phyloP scores from a whole-genome alignment of 2,797 vertebrate species.

The Phataginus tetradactyla region DNA sequence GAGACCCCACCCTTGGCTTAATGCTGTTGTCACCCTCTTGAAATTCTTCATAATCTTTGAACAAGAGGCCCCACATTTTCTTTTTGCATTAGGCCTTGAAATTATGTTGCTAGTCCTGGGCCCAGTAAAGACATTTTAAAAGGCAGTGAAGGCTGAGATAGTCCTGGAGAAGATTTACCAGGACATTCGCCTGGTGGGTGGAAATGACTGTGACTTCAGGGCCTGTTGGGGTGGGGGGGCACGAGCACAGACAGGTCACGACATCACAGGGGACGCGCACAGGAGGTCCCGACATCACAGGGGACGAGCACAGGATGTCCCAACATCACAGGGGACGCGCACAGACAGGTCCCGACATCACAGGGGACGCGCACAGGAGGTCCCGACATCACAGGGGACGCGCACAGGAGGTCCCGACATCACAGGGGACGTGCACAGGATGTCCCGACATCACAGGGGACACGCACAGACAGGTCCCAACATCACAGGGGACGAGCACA shows the following conservation, averaged over 20 bases:
- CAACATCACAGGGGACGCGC: no score
- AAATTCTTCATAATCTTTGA: background rate
- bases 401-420: no score
- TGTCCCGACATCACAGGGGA: no score
- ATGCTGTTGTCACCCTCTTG: background rate
- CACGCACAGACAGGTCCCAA: no score
- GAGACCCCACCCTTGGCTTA: background rate
- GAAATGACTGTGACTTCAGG: background rate
- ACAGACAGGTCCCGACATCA: no score
- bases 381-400: no score
- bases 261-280: background rate
- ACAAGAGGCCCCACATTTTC: background rate
- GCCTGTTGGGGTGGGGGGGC: no score
- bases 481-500: no score
- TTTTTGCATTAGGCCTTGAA: background rate
- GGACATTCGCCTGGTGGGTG: background rate
- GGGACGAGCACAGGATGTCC: no score
- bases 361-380: no score
- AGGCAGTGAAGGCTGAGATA: background rate
- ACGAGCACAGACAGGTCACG: background rate
- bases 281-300: background rate
- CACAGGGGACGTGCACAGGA: no score
- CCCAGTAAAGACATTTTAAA: background rate
- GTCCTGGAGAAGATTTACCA: background rate
- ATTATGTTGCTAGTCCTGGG: background rate